Base-by-base conservation (phyloP, 2,797 vertebrate species). In the Phrynocephalus forsythii region DNA sequence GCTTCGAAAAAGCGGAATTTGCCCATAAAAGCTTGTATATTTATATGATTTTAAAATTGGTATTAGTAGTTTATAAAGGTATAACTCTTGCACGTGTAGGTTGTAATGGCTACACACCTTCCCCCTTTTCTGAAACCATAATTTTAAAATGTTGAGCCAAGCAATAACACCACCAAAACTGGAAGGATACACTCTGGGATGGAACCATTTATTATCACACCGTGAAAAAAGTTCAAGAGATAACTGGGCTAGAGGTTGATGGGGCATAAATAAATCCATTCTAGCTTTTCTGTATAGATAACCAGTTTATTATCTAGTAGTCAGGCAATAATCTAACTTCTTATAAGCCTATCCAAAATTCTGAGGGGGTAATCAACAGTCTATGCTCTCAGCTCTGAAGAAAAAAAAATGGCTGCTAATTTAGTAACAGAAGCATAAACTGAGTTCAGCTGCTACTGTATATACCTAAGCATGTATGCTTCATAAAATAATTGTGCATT, bases 351-450 rank as follows among this genome's bases (percentile, higher is more conserved):
- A 79, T 60, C 22, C 24, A 48, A 38, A 71, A 44, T 68, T 87
- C 76, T 33, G 0, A 44, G 77, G 26, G 33, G 26, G 66, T 33
- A 84, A 86, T 69, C 28, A 83, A 78, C 38, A 85, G 22, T 30
- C 48, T 2, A 5, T 20, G 56, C 75, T 44, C 9, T 85, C 69
- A 8, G 38, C 30, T 81, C 30, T 38, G 68, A 22, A 20, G 81
- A 30, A 1, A 83, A 52, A 0, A 0, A 0, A 0, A 15, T 1
- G 60, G 38, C 44, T 52, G 8, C 20, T 26, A 77, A 79, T 85
- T 67, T 75, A 56, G 87, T 2, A 10, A 56, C 0, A 52, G 28
- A 86, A 83, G 5, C 60, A n/a, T 52, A 73, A 16, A 73, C 77
- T 50, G 3, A 79, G 6, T 76, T 75, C 38, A 87, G 24, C 1